Evolutionary conservation across 1,140 invertebrate species (phyloP).

Genomic region (Pomacea maculata): DNA sequence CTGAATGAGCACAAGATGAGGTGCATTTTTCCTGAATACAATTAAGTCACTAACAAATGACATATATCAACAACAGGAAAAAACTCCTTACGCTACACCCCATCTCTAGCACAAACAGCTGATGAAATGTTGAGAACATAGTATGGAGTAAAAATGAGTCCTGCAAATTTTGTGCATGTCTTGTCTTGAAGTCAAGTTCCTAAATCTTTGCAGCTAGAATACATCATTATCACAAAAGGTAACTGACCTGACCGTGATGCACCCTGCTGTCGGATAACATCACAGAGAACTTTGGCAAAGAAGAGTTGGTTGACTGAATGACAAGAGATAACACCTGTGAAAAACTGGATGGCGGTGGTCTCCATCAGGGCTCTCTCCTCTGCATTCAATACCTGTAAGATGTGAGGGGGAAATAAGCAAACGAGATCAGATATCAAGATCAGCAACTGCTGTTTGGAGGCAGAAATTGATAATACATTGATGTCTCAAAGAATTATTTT

Average conservation of each 20-base stretch:
- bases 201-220: neutral
- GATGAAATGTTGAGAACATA: no score
- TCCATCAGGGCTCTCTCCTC: constrained; percentile 61
- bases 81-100: neutral
- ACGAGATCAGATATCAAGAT: neutral
- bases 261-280: constrained; percentile 77
- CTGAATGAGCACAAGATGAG: neutral
- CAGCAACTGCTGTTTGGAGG: no score
- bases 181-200: neutral
- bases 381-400: constrained; percentile 50
- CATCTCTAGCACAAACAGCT: no score
- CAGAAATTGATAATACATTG: no score
- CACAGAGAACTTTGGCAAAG: constrained; percentile 80
- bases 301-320: constrained; percentile 85
- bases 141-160: no score
- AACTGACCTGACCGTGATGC: constrained; percentile 69
- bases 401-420: neutral
- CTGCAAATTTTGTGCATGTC: no score
- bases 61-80: neutral
- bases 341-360: constrained; percentile 63
- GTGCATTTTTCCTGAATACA: neutral
- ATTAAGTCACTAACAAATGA: neutral
- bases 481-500: no score
- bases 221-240: neutral
- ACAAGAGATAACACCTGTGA: constrained; percentile 78